These are phyloP conservation scores for Lobophora halterata DNA, from an alignment of 2,888 invertebrate genomes.

Conservation along the genomic window DNA sequence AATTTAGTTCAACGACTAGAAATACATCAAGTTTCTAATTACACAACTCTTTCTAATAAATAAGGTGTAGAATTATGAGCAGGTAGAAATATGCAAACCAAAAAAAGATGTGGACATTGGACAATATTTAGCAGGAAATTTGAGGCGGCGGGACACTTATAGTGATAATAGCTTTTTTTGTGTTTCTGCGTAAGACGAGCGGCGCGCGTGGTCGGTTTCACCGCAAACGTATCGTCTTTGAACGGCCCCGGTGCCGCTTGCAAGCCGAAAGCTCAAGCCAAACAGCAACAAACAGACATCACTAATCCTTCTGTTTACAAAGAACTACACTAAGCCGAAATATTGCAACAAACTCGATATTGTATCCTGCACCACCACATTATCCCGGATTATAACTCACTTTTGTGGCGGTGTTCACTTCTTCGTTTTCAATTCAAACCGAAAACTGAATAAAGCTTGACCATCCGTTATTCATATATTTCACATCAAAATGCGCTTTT, in stretches of 20 bases:
- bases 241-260: constrained; percentile 33
- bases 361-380: constrained; percentile 65
- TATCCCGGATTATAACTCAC: constrained; percentile 67
- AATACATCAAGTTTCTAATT: constrained; percentile 15
- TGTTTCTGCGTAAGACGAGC: constrained; percentile 60
- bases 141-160: constrained; percentile 38
- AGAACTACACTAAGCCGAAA: constrained; percentile 64
- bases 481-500: constrained; percentile 40
- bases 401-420: constrained; percentile 66
- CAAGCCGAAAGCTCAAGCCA: constrained; percentile 46
- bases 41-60: constrained; percentile 15
- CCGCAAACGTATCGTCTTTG: constrained; percentile 44
- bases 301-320: constrained; percentile 69
- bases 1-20: constrained; percentile 13
- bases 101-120: constrained; percentile 34
- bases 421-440: constrained; percentile 52
- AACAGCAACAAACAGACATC: constrained; percentile 59
- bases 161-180: constrained; percentile 50
- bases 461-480: constrained; percentile 36
- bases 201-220: constrained; percentile 39
- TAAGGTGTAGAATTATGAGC: constrained; percentile 12
- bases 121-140: constrained; percentile 38
- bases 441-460: constrained; percentile 41
- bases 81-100: constrained; percentile 23
- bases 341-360: constrained; percentile 66